Evolutionary conservation across 2,888 invertebrate genomes (phyloP).

Genomic region (Idaea dimidiata): DNA sequence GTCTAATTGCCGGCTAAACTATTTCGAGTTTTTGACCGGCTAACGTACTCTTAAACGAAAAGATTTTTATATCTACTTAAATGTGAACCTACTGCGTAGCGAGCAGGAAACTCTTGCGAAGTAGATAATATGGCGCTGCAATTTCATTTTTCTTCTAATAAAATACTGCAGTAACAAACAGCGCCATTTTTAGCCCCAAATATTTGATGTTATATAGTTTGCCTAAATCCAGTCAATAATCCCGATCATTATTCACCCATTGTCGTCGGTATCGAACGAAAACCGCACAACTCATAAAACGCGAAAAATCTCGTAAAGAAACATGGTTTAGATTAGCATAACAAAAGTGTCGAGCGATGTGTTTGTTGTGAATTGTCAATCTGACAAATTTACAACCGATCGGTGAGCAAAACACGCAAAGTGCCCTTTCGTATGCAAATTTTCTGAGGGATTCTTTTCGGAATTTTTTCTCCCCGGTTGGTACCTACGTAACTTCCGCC

Average conservation of each 20-base stretch:
- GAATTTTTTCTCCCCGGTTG: constrained; percentile 58
- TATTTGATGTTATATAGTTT: neutral
- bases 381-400: constrained; percentile 77
- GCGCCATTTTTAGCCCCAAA: neutral
- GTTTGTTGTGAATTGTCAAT: constrained; percentile 73
- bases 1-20: constrained; percentile 66
- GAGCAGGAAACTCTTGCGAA: too few species aligned
- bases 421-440: constrained; percentile 78
- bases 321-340: constrained; percentile 72
- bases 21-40: constrained; percentile 38
- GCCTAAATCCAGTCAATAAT: neutral
- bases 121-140: too few species aligned
- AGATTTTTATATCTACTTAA: neutral
- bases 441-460: constrained; percentile 65
- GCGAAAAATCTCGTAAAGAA: constrained; percentile 43
- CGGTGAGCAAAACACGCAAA: constrained; percentile 65
- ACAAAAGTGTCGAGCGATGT: constrained; percentile 68
- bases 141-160: too few species aligned
- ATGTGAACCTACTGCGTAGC: neutral
- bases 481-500: constrained; percentile 67
- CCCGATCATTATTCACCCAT: neutral
- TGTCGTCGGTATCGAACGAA: constrained; percentile 24
- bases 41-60: neutral
- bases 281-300: constrained; percentile 28
- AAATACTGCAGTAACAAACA: too few species aligned